Conservation (phyloP, 2,888 invertebrate genomes). For the Rhagophthalmus giganteus region DNA sequence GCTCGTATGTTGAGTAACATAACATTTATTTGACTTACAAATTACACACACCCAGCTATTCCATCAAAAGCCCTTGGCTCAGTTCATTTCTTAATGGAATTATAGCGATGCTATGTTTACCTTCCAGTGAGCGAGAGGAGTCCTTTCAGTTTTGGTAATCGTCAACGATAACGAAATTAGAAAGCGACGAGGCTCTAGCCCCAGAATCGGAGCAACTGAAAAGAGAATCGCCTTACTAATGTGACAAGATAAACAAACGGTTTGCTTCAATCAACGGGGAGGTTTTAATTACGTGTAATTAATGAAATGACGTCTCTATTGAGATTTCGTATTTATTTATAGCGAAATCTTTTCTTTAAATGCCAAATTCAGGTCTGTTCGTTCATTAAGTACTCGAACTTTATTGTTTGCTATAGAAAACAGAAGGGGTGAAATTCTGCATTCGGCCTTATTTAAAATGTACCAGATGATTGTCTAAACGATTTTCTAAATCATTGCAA, state of each 20-base stretch:
- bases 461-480: too few species aligned
- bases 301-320: slow-evolving; percentile 48
- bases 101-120: slow-evolving; percentile 51
- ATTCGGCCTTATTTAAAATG: too few species aligned
- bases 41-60: slow-evolving; percentile 47
- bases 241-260: slow-evolving; percentile 46
- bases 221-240: slow-evolving; percentile 32
- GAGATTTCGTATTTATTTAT: slow-evolving; percentile 27
- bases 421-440: slow-evolving; percentile 26
- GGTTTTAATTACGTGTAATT: slow-evolving; percentile 52
- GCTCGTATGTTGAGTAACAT: slow-evolving; percentile 40
- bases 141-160: slow-evolving; percentile 34
- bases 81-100: slow-evolving; percentile 56
- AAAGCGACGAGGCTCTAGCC: slow-evolving; percentile 16
- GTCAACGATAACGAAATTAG: slow-evolving; percentile 30
- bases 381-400: slow-evolving; percentile 16
- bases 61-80: slow-evolving; percentile 52
- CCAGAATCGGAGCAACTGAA: slow-evolving; percentile 11
- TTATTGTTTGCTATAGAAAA: slow-evolving; percentile 9
- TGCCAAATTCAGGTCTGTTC: slow-evolving; percentile 10
- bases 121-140: slow-evolving; percentile 40
- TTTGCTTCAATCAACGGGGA: slow-evolving; percentile 50
- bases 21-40: slow-evolving; percentile 54
- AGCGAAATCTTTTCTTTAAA: slow-evolving; percentile 13
- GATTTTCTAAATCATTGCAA: too few species aligned